These are phyloP conservation scores for Naja naja DNA, from an alignment of 2,113 vertebrate species.

Conservation along the genomic window DNA sequence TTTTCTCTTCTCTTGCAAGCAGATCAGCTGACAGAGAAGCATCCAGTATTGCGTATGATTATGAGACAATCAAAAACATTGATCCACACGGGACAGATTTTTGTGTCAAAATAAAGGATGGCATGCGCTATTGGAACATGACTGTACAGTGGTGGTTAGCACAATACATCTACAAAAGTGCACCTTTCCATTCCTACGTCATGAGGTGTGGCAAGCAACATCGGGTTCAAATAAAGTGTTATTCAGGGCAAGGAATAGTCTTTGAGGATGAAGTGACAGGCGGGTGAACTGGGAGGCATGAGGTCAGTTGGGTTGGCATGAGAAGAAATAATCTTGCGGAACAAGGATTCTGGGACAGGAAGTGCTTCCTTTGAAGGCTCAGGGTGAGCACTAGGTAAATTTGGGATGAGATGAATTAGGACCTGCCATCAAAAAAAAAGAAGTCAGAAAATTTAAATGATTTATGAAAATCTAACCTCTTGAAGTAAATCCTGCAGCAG, in stretches of 20 bases:
- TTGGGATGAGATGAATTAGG: not conserved
- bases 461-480: not conserved
- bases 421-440: not conserved
- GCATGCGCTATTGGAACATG: conserved; percentile 95
- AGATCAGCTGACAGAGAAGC: conserved; percentile 64
- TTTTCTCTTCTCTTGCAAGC: conserved; percentile 21
- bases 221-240: no score
- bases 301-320: no score
- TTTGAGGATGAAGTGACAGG: not conserved
- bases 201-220: conserved; percentile 68
- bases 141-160: conserved; percentile 93
- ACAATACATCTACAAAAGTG: conserved; percentile 84
- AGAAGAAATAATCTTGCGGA: not conserved
- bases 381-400: not conserved
- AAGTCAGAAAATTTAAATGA: not conserved
- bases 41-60: conserved; percentile 76
- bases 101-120: conserved; percentile 86
- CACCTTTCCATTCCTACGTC: conserved; percentile 77
- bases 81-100: conserved; percentile 88
- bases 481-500: not conserved
- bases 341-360: not conserved
- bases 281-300: not conserved
- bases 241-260: not conserved
- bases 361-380: not conserved
- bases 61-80: conserved; percentile 87